A percentile compares a stretch with the other conserved stretches of the same genome.
Conservation (phyloP, 2,888 invertebrate genomes). For the Metalampra italica region DNA sequence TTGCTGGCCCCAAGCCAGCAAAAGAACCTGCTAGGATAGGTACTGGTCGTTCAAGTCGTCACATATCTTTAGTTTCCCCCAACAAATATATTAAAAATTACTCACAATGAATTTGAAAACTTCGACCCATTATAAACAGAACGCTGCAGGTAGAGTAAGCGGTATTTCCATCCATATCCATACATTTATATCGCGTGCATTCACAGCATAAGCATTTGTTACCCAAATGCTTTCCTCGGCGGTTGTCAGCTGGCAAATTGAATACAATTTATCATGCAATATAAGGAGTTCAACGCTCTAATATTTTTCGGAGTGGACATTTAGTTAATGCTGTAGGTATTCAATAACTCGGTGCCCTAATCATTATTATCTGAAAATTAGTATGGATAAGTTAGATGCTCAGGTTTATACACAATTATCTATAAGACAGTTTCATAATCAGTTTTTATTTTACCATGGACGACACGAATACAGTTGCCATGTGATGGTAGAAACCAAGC, state of each 20-base stretch:
- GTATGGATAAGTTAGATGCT: no score
- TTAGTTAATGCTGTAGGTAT: constrained; percentile 21
- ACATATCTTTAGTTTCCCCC: no score
- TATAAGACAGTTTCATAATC: no score
- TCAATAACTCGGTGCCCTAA: neutral
- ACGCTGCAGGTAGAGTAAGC: neutral
- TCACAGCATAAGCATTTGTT: constrained; percentile 68
- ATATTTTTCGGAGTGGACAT: constrained; percentile 37
- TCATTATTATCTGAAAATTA: neutral
- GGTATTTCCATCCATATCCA: constrained; percentile 9
- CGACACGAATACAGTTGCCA: no score
- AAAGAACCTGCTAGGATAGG: no score
- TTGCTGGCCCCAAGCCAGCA: no score
- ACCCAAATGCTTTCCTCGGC: constrained; percentile 68
- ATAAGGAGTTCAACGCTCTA: constrained; percentile 48
- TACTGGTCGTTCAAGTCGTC: no score
- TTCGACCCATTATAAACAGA: neutral
- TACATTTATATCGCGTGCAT: constrained; percentile 62
- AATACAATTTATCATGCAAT: constrained; percentile 72
- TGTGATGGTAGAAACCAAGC: no score
- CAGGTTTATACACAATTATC: no score
- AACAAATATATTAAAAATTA: no score
- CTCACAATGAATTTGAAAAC: no score
- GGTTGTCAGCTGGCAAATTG: constrained; percentile 71
- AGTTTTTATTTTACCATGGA: no score